A percentile compares a stretch with the other conserved stretches of the same genome.
These are phyloP conservation scores for Phalacrocorax carbo DNA, from an alignment of 2,113 vertebrate species.

Conservation along the genomic window DNA sequence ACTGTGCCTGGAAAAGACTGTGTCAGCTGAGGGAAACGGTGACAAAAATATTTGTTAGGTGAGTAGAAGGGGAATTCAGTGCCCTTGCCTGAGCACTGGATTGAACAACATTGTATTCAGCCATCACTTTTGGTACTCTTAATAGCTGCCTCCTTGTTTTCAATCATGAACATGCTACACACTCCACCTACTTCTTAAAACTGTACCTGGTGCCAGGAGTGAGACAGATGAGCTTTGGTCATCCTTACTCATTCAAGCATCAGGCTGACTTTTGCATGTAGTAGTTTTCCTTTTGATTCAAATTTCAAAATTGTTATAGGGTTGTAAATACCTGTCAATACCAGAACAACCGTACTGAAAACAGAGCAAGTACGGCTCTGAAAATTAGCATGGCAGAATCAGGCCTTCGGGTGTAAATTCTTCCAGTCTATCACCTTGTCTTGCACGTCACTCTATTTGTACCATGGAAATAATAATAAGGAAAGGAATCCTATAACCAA, in stretches of 20 bases:
- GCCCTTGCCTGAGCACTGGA: neutral
- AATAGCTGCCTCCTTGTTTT: neutral
- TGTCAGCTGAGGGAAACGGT: neutral
- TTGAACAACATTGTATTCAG: neutral
- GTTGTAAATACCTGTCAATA: neutral
- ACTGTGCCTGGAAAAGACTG: neutral
- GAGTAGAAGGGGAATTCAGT: neutral
- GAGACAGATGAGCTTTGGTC: neutral
- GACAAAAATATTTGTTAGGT: neutral
- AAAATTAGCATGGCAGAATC: neutral
- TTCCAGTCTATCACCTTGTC: neutral
- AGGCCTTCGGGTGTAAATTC: neutral
- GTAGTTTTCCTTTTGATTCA: neutral
- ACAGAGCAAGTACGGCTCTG: neutral
- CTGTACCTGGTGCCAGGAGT: neutral
- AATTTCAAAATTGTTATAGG: neutral
- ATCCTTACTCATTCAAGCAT: neutral
- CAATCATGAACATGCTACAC: neutral
- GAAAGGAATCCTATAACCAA: neutral
- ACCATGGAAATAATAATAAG: neutral
- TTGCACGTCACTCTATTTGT: neutral
- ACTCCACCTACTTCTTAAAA: neutral
- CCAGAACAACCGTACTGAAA: neutral
- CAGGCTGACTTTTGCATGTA: neutral
- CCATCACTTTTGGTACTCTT: neutral